Evolutionary conservation across 2,797 vertebrate genomes (phyloP), one percentile per base, ranked within the genome.

Genomic region (Melanotaenia parkinsoni): DNA sequence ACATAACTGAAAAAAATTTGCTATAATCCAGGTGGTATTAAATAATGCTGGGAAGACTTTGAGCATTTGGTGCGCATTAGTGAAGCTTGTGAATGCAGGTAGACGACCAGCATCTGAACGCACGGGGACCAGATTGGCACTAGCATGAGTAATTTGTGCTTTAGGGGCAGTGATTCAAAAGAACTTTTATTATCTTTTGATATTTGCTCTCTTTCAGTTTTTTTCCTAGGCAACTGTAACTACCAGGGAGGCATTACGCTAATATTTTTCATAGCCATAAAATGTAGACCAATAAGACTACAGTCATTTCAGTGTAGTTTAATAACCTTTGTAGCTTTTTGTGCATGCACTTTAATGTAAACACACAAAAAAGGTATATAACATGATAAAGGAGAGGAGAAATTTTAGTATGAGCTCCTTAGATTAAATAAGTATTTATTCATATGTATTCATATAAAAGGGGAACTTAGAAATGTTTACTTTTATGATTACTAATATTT

Each of bases 1-100:
- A 84, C 66, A 71, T 88, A 84, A 90, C 51, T 82, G 80, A 74
- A 86, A 86, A 74, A 73, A 69, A 80, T 85, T 87, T 77, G 64
- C 60, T 72, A 71, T 84, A 88, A 90, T 87, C 84, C 45, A 37
- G 45, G 43, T n/a, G 70, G 86, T 81, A 88, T 86, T 82, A 88
- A 85, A 59, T 54, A 26, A 70, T 69, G 66, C 30, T 24, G 56
- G 40, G 37, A 62, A 65, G 64, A 53, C 63, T 71, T 72, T 43
- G 4, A 57, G 64, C 59, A 68, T 67, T 16, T 64, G 71, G 51
- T 72, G 63, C 72, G 79, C 66, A 61, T 58, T 63, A 61, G 53
- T 32, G 28, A 66, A 68, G 53, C 57, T 40, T 24, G 37, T 78
- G 74, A 47, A 40, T 28, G 38, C 66, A 76, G 70, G 40, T 70